Base-by-base conservation (phyloP, 2,888 invertebrate genomes). In the Brachyptera putata region DNA sequence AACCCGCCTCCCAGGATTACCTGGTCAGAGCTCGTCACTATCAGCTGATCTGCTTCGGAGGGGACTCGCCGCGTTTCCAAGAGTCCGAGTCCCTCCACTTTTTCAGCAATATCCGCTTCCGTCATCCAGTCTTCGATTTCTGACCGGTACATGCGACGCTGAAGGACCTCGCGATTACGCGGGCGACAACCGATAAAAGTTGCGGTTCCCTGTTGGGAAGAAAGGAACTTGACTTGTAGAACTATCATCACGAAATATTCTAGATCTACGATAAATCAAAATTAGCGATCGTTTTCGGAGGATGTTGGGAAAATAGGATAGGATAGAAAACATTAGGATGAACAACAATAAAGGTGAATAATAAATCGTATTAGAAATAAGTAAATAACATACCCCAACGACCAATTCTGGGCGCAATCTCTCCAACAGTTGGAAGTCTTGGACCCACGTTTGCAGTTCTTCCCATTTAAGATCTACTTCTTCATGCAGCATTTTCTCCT, bases 91-190 rank as follows among this genome's bases (percentile, higher is more conserved):
- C 22, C 46, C 16, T 57, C 43, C 16, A 30, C 49, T 36, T 36
- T 57, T 70, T 84, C 84, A 61, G 77, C 77, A 18, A 79, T 76
- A 46, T 84, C 84, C 1, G 84, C 86, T 69, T 89, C 87, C 1
- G 81, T 76, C 30, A 89, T 75, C 89, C 89, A 90, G 69, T 84
- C 84, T 63, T 81, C 81, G 69, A 90, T 88, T 69, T 89, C 89
- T 7, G 79, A 72, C 63, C 83, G 83, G 72, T 89, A 89, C 89
- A 90, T 89, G 68, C 86, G 79, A 65, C 84, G 77, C 70, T 88
- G 89, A 21, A 89, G 76, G 11, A 89, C 87, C 70, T 89, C 88
- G 68, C 87, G 80, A 37, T 87, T 89, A 49, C 89, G 77, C 2
- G 86, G 84, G 57, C 89, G 76, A n/a, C 85, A 82, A 0, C 89